Evolutionary conservation across 1,140 invertebrate species (phyloP), one percentile per base, ranked within the genome.

Genomic region (Drosophila teissieri): DNA sequence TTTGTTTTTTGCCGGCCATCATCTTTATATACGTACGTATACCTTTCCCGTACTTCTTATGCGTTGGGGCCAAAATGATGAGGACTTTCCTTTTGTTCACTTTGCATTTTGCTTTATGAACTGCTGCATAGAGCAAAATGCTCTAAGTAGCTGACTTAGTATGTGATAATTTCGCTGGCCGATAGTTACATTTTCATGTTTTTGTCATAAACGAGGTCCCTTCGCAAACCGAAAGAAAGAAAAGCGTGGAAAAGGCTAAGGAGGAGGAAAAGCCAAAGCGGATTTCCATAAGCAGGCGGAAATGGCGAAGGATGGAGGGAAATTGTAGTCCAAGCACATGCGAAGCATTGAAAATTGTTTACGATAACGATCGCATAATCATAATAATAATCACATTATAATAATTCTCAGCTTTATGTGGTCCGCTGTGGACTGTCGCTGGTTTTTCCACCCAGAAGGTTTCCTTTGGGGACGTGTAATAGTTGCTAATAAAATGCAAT

Each of bases 301-400:
- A 68, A 51, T 67, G 60, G 45, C 27, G 45, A 39, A 8, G n/a
- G 40, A 27, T 19, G 31, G 19, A 11, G 44, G 64, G 14, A 60
- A 62, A 73, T 73, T 61, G 73, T 78, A 85, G 84, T 90, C 80
- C 69, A 84, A 75, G 85, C 80, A 80, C 80, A 90, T 78, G 85
- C 84, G 80, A 63, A 82, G 74, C 84, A 90, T 84, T 85, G 80
- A 80, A 89, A 89, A 89, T 89, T 89, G 84, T 89, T 89, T 89
- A 89, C 85, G 84, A 89, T 89, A 89, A 89, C 73, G 84, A 90
- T 89, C 80, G 85, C 84, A 89, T 89, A 90, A 89, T 89, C 84
- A 89, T 89, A 89, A 89, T 89, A 89, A 89, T 89, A 89, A 90
- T 89, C 84, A 89, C 84, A 89, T 89, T 90, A 89, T 89, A 89